phyloP scores from a whole-genome alignment of 2,888 invertebrate species.

The Gastrophysa polygoni region DNA sequence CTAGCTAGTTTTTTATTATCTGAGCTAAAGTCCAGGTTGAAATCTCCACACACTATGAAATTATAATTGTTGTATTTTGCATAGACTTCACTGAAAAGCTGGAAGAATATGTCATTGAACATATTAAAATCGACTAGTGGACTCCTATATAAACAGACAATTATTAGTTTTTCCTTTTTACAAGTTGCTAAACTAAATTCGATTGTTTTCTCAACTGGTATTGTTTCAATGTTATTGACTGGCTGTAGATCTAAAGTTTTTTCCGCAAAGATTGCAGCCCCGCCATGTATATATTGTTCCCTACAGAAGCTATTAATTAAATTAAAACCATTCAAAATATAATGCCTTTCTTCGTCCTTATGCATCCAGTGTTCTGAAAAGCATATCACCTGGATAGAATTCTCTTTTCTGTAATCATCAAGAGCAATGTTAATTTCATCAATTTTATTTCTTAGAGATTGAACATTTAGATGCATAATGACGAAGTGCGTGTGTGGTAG shows the following conservation, averaged over 20 bases:
- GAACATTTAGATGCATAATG: constrained; percentile 3
- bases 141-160: neutral
- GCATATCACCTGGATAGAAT: neutral
- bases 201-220: neutral
- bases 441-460: neutral
- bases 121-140: neutral
- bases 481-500: neutral
- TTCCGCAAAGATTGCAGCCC: neutral
- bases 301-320: neutral
- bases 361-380: constrained; percentile 1
- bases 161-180: neutral
- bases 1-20: neutral
- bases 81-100: neutral
- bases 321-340: neutral
- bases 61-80: neutral
- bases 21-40: neutral
- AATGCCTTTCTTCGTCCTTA: neutral
- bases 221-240: neutral
- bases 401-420: neutral
- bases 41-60: neutral
- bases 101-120: neutral
- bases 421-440: constrained; percentile 1
- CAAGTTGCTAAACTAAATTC: neutral
- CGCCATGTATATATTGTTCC: neutral
- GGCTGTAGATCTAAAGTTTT: neutral